These are phyloP conservation scores for Pituophis catenifer DNA, from an alignment of 2,113 vertebrate species.

Conservation along the genomic window DNA sequence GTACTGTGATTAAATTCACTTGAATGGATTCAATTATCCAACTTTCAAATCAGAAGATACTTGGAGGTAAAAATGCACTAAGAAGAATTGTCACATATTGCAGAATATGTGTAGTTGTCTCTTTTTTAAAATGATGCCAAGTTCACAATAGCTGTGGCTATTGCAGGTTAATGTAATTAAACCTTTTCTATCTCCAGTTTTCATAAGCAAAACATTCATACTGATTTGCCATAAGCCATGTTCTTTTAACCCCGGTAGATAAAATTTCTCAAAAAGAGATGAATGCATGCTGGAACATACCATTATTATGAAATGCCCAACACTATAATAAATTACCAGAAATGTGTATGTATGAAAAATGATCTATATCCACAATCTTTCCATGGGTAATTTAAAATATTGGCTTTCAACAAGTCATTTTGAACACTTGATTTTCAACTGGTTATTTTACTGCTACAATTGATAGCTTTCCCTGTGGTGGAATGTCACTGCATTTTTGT, in stretches of 20 bases:
- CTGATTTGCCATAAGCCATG: no score
- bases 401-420: conserved; percentile 44
- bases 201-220: background rate
- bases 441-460: conserved; percentile 41
- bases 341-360: conserved; percentile 18
- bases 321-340: conserved; percentile 37
- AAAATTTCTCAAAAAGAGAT: conserved; percentile 17
- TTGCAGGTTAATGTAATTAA: conserved; percentile 56
- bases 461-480: conserved; percentile 30
- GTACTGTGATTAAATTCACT: conserved; percentile 19
- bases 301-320: conserved; percentile 39
- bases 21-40: background rate
- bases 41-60: conserved; percentile 31
- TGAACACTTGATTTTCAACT: conserved; percentile 55
- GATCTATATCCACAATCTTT: conserved; percentile 39
- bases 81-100: conserved; percentile 25
- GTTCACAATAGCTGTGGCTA: conserved; percentile 53
- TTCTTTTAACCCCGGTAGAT: background rate
- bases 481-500: conserved; percentile 20
- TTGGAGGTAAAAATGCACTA: conserved; percentile 19
- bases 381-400: conserved; percentile 52
- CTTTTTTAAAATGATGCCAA: conserved; percentile 16
- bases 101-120: conserved; percentile 21
- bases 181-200: conserved; percentile 25
- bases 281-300: conserved; percentile 4